Evolutionary conservation across 2,888 invertebrate species (phyloP).

Genomic region (Leuctra nigra): DNA sequence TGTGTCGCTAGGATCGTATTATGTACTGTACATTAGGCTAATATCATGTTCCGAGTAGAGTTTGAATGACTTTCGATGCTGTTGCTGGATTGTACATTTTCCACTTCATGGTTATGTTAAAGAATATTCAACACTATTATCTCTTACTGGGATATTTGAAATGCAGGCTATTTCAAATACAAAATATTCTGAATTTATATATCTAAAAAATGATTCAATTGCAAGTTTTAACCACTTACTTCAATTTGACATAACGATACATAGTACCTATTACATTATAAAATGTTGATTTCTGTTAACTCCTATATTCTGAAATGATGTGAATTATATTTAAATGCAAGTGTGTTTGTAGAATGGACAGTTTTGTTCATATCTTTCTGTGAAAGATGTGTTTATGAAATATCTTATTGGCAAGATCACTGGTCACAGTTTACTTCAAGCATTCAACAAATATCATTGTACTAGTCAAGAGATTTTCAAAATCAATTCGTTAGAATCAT

Average conservation of each 20-base stretch:
- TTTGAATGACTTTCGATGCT: neutral
- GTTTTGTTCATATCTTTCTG: neutral
- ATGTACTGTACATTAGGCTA: constrained; percentile 11
- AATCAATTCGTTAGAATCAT: too few species aligned
- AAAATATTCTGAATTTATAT: neutral
- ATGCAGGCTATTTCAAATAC: constrained; percentile 14
- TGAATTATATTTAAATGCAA: neutral
- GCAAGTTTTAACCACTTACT: neutral
- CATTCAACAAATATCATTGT: too few species aligned
- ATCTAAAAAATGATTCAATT: neutral
- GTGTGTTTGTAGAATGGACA: neutral
- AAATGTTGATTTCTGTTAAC: neutral
- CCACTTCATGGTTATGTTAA: constrained; percentile 19
- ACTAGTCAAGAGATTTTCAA: too few species aligned
- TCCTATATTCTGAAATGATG: constrained; percentile 12
- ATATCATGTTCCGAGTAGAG: constrained; percentile 13
- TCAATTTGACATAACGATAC: neutral
- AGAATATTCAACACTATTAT: neutral
- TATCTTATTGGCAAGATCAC: too few species aligned
- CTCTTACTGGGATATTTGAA: constrained; percentile 4
- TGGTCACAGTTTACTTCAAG: too few species aligned
- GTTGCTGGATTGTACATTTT: neutral
- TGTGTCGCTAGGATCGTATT: neutral
- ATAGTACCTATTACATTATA: neutral
- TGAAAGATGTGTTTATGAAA: constrained; percentile 5